Percentiles rank a stretch among this genome's conserved stretches.
These are phyloP conservation scores for Lepidocyrtinus sp. DNA, from an alignment of 2,888 invertebrate genomes.

Conservation along the genomic window DNA sequence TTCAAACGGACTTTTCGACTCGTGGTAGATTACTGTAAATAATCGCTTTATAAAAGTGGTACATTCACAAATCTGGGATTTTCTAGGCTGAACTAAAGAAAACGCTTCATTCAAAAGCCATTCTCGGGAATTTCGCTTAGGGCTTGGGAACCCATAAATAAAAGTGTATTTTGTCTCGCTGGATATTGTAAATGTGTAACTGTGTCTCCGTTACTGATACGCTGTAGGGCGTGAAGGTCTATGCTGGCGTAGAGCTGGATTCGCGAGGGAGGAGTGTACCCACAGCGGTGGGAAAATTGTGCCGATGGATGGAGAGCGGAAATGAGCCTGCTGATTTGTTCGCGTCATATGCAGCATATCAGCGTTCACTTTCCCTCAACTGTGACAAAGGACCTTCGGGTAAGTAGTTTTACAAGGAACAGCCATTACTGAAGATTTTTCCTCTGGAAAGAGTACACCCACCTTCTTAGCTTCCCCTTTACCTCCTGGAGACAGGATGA, in stretches of 20 bases:
- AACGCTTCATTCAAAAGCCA: no score
- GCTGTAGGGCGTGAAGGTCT: conserved; percentile 83
- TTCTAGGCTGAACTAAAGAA: no score
- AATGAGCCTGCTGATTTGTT: conserved; percentile 82
- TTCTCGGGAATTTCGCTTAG: no score
- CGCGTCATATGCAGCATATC: conserved; percentile 91
- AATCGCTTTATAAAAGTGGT: no score
- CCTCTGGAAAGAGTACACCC: neutral
- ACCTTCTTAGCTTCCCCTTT: conserved; percentile 14
- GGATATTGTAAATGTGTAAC: no score
- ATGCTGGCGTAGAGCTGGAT: conserved; percentile 83
- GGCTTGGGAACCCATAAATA: no score
- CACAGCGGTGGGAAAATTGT: conserved; percentile 86
- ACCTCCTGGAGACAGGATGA: neutral
- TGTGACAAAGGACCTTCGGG: conserved; percentile 90
- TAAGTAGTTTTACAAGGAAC: conserved; percentile 59
- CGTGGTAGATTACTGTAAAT: no score
- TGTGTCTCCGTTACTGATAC: no score
- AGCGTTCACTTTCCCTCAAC: conserved; percentile 84
- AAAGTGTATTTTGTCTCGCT: no score
- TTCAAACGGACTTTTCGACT: no score
- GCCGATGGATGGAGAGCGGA: conserved; percentile 89
- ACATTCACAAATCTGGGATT: no score
- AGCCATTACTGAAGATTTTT: conserved; percentile 48
- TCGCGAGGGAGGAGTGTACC: conserved; percentile 81